Evolutionary conservation across 2,113 vertebrate species (phyloP), one percentile per base, ranked within the genome.

Genomic region (Dromas ardeola): DNA sequence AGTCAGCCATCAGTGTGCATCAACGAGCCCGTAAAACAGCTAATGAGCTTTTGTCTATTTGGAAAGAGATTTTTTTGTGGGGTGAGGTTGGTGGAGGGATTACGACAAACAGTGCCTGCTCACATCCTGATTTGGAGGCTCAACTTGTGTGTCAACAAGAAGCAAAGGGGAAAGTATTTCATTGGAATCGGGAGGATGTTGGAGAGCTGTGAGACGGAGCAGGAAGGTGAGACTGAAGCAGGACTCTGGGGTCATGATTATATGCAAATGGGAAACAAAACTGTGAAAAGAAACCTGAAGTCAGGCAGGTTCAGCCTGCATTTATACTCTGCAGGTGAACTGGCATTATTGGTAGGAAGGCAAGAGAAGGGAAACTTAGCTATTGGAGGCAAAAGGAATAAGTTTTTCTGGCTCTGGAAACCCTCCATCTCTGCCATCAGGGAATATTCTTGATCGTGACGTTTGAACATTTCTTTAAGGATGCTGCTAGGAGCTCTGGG

Each of bases 141-240:
- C 14, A 62, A 74, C 55, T 58, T 65, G 45, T 38, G 73, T 22
- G 70, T 22, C 81, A 70, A 17, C 47, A 14, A 45, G 69, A 30
- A 77, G 71, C 38, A n/a, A 69, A 74, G 34, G 34, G 52, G 52
- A 74, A 52, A 76, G 61, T 43, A 69, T 76, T 58, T 86, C 25
- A 1, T 1, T 30, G 85, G 81, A 26, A 55, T 36, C 3, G 1
- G 3, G 34, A 67, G 49, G 83, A 6, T 18, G 23, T 7, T 1
- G 10, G 49, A 56, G 59, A 73, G 65, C n/a, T 45, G 42, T 4
- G 55, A 14, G 67, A 22, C 0, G 2, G 71, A 34, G 65, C 10
- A 30, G 49, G 58, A 70, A 69, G 59, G 69, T 40, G 80, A 52
- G 92, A 1, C 5, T 4, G 40, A 36, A 84, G 71, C 52, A 72